Evolutionary conservation across 2,888 invertebrate species (phyloP).

Genomic region (Pachymerium ferrugineum): DNA sequence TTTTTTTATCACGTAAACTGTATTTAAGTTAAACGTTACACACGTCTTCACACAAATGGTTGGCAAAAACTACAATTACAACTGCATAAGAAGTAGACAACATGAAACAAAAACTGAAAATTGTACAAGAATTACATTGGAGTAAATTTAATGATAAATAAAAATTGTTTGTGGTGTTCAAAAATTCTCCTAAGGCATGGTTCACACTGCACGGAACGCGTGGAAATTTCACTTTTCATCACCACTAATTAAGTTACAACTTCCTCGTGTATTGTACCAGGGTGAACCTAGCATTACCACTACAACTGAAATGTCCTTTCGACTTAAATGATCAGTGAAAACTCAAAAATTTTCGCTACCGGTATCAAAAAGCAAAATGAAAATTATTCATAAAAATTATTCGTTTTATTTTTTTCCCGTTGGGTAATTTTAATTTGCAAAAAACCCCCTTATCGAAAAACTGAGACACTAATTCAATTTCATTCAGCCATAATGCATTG

Average conservation of each 20-base stretch:
- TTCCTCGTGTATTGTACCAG: background rate
- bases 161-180: background rate
- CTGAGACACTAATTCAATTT: background rate
- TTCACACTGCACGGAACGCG: background rate
- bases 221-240: too few relatives aligned
- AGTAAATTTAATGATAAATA: background rate
- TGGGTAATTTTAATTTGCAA: background rate
- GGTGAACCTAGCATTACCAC: background rate
- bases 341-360: background rate
- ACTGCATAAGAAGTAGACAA: background rate
- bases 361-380: background rate
- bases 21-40: conserved; percentile 36
- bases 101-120: background rate
- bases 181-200: background rate
- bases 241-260: too few relatives aligned
- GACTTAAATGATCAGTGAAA: background rate
- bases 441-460: background rate
- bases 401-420: background rate
- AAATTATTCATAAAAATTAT: background rate
- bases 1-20: conserved; percentile 31
- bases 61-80: conserved; percentile 18
- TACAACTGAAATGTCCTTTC: background rate
- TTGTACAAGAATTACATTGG: background rate
- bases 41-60: conserved; percentile 35
- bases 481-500: background rate